These are phyloP conservation scores for Polymixis lichenea DNA, from an alignment of 2,888 invertebrate species.

Conservation along the genomic window DNA sequence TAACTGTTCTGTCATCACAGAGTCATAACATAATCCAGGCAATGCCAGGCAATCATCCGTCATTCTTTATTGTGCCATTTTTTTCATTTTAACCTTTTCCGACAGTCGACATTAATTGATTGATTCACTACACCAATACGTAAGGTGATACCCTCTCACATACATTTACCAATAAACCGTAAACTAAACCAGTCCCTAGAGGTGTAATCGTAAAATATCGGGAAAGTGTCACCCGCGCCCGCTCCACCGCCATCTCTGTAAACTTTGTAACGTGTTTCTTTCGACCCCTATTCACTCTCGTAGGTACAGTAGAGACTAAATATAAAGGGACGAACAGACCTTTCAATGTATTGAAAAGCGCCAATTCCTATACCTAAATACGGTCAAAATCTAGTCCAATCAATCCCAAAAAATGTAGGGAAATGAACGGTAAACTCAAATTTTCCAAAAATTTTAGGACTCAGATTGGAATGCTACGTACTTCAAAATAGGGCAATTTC, in stretches of 20 bases:
- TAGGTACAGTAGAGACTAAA: slow-evolving; percentile 1
- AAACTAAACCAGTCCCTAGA: slow-evolving; percentile 41
- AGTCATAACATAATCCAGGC: not conserved
- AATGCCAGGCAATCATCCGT: not conserved
- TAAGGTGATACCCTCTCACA: slow-evolving; percentile 7
- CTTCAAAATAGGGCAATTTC: no score
- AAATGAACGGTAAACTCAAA: no score
- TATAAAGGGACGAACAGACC: not conserved
- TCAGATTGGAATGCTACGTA: no score
- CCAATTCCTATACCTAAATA: no score
- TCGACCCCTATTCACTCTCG: slow-evolving; percentile 49
- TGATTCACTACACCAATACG: slow-evolving; percentile 3
- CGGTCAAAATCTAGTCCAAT: no score
- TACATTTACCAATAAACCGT: slow-evolving; percentile 51
- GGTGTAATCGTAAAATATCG: slow-evolving; percentile 57
- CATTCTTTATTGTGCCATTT: not conserved
- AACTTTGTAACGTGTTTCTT: slow-evolving; percentile 47
- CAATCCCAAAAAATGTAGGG: no score
- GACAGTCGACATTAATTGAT: slow-evolving; percentile 11
- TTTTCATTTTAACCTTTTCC: not conserved
- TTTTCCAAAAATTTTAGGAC: no score
- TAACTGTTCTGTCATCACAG: not conserved
- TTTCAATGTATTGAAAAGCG: no score
- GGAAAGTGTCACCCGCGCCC: slow-evolving; percentile 47
- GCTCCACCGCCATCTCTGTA: slow-evolving; percentile 40